Evolutionary conservation across 2,113 vertebrate species (phyloP).

Genomic region (Tapirus terrestris): DNA sequence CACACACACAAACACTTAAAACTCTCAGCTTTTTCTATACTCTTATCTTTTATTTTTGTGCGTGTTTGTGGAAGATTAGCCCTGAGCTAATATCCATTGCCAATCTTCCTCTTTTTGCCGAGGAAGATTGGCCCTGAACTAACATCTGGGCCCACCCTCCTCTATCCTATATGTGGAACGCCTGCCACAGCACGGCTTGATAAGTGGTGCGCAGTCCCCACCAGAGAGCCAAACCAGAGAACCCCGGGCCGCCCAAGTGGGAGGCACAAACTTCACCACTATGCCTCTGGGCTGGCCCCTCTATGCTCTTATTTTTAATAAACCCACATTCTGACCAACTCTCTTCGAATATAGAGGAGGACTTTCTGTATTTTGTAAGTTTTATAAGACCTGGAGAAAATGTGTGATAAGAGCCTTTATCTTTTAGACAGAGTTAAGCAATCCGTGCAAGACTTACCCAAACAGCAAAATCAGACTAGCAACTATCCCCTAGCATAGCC

Average conservation of each 20-base stretch:
- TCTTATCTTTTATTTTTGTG: background rate
- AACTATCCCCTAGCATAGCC: accelerated
- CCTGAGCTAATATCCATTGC: too few relatives aligned
- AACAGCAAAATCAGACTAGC: background rate
- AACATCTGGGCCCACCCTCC: too few relatives aligned
- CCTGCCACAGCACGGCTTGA: too few relatives aligned
- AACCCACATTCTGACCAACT: background rate
- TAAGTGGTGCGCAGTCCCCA: too few relatives aligned
- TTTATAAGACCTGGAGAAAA: background rate
- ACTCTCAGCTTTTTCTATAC: background rate
- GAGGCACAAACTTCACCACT: too few relatives aligned
- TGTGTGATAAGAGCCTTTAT: background rate
- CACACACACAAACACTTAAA: background rate
- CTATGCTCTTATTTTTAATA: background rate
- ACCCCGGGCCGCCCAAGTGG: too few relatives aligned
- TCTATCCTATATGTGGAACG: too few relatives aligned
- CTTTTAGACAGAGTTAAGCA: background rate
- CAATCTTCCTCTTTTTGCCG: too few relatives aligned
- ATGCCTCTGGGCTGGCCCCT: background rate
- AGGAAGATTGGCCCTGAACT: too few relatives aligned
- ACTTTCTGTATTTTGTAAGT: background rate
- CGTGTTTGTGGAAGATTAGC: too few relatives aligned
- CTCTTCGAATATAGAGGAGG: background rate
- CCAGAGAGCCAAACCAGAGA: too few relatives aligned
- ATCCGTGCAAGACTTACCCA: background rate